Percentiles rank a stretch among this genome's conserved stretches.
phyloP scores from a whole-genome alignment of 2,797 vertebrate genomes.

The Rhynchonycteris naso region DNA sequence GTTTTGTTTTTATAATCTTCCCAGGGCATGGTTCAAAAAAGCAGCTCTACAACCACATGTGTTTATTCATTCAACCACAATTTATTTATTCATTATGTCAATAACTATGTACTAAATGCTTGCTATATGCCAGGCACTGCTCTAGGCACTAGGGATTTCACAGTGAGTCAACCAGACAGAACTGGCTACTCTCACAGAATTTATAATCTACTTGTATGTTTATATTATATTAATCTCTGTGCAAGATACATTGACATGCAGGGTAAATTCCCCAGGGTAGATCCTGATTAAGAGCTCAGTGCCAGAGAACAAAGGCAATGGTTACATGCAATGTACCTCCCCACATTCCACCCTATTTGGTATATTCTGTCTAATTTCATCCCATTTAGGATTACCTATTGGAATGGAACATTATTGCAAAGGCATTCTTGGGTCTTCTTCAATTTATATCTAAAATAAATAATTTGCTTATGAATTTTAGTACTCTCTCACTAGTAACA shows the following conservation, averaged over 20 bases:
- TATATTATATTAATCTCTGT: neutral
- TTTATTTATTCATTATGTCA: neutral
- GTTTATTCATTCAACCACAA: too few relatives aligned
- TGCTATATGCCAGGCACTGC: neutral
- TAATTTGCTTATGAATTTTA: neutral
- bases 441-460: conserved; percentile 5
- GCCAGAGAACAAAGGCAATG: neutral
- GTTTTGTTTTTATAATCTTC: conserved; percentile 7
- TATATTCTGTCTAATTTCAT: neutral
- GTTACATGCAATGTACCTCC: neutral
- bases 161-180: neutral
- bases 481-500: neutral
- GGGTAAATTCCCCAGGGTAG: neutral
- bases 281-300: neutral
- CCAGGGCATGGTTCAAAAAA: neutral
- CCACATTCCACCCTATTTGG: neutral
- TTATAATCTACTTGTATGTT: neutral
- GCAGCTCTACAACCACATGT: neutral
- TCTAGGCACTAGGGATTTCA: neutral
- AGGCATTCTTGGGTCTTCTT: neutral
- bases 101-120: neutral
- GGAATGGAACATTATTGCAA: neutral
- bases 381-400: neutral
- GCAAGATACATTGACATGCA: neutral
- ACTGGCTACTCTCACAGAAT: neutral